phyloP scores from a whole-genome alignment of 2,113 vertebrate genomes.

The Sciurus niger region DNA sequence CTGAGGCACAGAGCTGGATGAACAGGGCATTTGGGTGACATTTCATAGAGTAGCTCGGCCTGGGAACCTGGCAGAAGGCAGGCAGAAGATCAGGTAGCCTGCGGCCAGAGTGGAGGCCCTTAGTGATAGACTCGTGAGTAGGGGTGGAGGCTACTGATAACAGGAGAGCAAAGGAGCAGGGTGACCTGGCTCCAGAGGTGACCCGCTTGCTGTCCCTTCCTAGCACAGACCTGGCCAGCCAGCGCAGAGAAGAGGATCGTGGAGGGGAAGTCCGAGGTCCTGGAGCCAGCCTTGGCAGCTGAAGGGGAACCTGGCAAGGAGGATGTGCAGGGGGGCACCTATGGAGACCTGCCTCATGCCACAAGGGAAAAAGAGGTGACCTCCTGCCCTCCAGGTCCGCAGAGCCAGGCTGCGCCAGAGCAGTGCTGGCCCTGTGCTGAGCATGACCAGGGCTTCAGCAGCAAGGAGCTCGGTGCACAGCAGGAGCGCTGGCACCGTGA shows the following conservation, averaged over 20 bases:
- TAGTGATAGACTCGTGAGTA: neutral
- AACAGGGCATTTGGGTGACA: neutral
- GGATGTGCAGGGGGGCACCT: rapidly evolving
- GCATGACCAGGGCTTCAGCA: constrained; percentile 88
- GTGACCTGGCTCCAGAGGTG: neutral
- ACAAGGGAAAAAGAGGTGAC: neutral
- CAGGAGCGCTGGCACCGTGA: constrained; percentile 81
- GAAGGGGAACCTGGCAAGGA: constrained; percentile 69
- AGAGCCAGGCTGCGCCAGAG: neutral
- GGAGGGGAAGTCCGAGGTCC: constrained; percentile 67
- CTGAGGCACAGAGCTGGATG: neutral
- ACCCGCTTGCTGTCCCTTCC: neutral
- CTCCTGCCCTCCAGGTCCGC: neutral
- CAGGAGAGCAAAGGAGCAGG: neutral
- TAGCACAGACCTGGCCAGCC: constrained; percentile 79
- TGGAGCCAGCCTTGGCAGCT: constrained; percentile 68
- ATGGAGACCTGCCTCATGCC: neutral
- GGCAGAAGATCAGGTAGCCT: neutral
- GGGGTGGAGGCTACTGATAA: neutral
- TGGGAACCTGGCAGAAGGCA: neutral
- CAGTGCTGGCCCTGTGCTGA: constrained; percentile 84
- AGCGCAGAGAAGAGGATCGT: constrained; percentile 84
- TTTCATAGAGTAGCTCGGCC: neutral
- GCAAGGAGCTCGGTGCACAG: constrained; percentile 82
- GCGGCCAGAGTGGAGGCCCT: neutral